Percentiles rank a stretch among this genome's conserved stretches.
Evolutionary conservation across 2,797 vertebrate genomes (phyloP).

Genomic region (Sarcophilus harrisii): DNA sequence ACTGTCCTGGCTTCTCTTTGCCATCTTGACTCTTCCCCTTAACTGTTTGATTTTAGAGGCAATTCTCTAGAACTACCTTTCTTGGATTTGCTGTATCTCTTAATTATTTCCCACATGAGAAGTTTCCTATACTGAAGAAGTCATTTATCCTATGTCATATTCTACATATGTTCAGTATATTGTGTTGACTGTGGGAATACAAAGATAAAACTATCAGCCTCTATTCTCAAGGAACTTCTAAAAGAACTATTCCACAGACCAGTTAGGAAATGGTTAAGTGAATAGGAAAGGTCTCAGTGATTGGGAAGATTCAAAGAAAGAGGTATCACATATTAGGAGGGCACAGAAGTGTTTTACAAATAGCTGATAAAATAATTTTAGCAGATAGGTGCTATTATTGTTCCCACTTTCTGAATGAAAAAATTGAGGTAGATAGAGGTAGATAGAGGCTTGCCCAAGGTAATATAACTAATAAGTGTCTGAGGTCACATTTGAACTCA

Average conservation of each 20-base stretch:
- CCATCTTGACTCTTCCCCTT: too few species aligned
- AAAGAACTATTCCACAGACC: background rate
- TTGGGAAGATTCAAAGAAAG: background rate
- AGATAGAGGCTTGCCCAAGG: background rate
- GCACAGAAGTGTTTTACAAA: background rate
- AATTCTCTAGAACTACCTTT: background rate
- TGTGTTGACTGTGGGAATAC: background rate
- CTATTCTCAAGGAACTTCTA: background rate
- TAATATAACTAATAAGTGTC: background rate
- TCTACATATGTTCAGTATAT: background rate
- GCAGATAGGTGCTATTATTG: background rate
- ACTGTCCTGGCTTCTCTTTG: too few species aligned
- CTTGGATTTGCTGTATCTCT: background rate
- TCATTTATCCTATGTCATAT: background rate
- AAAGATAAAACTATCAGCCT: background rate
- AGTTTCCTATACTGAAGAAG: background rate
- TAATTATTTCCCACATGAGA: background rate
- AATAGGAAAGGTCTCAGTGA: background rate
- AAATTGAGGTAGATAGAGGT: background rate
- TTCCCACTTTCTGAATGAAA: background rate
- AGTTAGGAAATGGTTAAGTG: background rate
- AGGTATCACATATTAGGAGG: background rate
- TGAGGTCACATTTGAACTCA: background rate
- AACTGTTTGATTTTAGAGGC: background rate
- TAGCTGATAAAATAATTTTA: background rate